phyloP scores from a whole-genome alignment of 2,888 invertebrate genomes.

The Acanthosepion esculentum region DNA sequence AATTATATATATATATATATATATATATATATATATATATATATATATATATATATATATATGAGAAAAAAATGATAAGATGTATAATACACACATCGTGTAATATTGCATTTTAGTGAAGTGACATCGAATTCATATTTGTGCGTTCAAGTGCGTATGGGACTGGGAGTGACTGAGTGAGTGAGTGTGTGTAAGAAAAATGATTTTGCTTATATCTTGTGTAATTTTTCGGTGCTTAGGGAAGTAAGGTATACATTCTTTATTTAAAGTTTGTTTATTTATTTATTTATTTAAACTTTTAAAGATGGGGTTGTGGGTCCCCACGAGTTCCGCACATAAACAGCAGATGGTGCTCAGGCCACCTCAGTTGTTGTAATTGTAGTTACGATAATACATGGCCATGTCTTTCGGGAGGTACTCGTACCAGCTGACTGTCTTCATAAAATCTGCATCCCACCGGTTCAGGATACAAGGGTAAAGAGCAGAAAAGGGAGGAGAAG shows the following conservation, averaged over 20 bases:
- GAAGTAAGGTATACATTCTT: not conserved
- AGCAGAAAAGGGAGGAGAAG: not conserved
- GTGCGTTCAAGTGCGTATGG: not conserved
- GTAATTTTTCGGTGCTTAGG: not conserved
- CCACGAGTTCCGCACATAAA: not conserved
- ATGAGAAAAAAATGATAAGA: not conserved
- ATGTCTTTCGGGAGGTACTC: constrained; percentile 39
- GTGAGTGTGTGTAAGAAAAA: not conserved
- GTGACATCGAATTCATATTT: not conserved
- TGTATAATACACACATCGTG: not conserved
- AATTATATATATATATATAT: not conserved
- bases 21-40: not conserved
- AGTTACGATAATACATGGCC: constrained; percentile 39
- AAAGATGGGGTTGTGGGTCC: not conserved
- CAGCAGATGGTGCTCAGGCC: not conserved
- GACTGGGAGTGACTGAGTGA: not conserved
- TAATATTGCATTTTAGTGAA: constrained; percentile 33
- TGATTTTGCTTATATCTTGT: not conserved
- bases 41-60: not conserved
- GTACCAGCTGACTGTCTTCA: constrained; percentile 44
- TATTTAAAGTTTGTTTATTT: not conserved
- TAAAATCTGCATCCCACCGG: constrained; percentile 2
- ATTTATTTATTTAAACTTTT: not conserved
- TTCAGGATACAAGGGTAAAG: not conserved
- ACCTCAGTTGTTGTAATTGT: constrained; percentile 1